Conservation (phyloP, 2,888 invertebrate genomes). For the Netelia melanura region DNA sequence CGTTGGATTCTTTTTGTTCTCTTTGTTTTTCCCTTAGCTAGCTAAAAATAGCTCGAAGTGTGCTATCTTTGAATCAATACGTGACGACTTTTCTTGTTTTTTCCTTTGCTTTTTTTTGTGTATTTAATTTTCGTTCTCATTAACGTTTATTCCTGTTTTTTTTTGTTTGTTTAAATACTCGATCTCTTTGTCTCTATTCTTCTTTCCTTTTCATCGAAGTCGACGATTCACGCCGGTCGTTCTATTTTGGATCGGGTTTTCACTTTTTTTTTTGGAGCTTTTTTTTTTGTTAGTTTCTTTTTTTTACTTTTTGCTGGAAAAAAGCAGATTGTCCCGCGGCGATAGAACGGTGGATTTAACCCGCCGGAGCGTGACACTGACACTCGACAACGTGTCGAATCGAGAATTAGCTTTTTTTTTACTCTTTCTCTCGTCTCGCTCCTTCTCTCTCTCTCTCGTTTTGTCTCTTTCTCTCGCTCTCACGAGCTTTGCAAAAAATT, state of each 20-base stretch:
- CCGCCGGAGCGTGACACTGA: slow-evolving; percentile 3
- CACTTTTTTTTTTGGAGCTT: background rate
- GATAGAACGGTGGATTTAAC: slow-evolving; percentile 5
- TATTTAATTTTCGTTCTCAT: background rate
- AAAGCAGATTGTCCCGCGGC: background rate
- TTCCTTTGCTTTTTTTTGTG: background rate
- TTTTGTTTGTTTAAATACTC: background rate
- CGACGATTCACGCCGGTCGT: slow-evolving; percentile 2
- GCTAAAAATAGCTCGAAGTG: background rate
- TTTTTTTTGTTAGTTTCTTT: slow-evolving; percentile 9
- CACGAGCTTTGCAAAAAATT: slow-evolving; percentile 33
- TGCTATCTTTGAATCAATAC: slow-evolving; percentile 26
- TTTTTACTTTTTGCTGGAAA: no score
- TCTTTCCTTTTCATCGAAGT: background rate
- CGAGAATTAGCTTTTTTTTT: slow-evolving; percentile 44
- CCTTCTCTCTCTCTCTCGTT: background rate
- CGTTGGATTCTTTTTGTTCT: slow-evolving; percentile 25
- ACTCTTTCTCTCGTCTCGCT: slow-evolving; percentile 1
- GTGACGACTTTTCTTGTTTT: slow-evolving; percentile 9
- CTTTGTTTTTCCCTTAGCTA: background rate
- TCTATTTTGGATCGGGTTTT: background rate
- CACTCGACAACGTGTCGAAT: slow-evolving; percentile 23
- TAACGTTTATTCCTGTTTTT: background rate
- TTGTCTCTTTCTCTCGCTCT: background rate
- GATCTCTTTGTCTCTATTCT: background rate